A percentile compares a stretch with the other conserved stretches of the same genome.
Evolutionary conservation across 2,113 vertebrate species (phyloP).

Genomic region (Rhegmatorhina hoffmannsi): DNA sequence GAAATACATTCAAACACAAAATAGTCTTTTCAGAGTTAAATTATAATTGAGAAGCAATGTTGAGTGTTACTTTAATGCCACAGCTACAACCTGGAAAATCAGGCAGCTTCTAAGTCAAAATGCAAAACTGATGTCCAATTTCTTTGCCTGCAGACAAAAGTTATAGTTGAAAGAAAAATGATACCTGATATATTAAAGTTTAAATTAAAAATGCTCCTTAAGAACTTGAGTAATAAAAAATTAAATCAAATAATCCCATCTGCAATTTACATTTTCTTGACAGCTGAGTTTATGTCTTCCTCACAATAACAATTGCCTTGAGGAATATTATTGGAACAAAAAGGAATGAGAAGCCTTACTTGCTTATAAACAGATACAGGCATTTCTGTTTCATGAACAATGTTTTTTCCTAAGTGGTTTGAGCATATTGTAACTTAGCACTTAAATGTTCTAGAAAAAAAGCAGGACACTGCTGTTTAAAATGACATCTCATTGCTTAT

Average conservation of each 20-base stretch:
- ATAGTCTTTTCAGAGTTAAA: background rate
- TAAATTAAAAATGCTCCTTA: background rate
- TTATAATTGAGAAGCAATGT: background rate
- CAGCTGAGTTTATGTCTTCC: background rate
- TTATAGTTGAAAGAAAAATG: background rate
- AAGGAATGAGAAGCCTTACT: background rate
- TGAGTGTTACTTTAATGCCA: background rate
- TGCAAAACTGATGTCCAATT: background rate
- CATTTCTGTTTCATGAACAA: background rate
- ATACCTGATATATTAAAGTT: background rate
- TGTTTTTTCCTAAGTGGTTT: background rate
- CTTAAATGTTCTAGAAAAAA: background rate
- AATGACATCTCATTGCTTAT: background rate
- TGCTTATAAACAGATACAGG: background rate
- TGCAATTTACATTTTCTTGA: background rate
- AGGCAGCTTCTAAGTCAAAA: background rate
- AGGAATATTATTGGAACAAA: background rate
- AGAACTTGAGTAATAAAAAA: background rate
- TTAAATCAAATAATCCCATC: background rate
- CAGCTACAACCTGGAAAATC: background rate
- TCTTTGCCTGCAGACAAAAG: background rate
- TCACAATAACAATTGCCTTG: background rate
- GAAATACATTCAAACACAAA: background rate
- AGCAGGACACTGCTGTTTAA: background rate
- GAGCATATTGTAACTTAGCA: rapidly evolving